Base-by-base conservation (phyloP, 2,888 invertebrate species). In the Auanema freiburgensis region DNA sequence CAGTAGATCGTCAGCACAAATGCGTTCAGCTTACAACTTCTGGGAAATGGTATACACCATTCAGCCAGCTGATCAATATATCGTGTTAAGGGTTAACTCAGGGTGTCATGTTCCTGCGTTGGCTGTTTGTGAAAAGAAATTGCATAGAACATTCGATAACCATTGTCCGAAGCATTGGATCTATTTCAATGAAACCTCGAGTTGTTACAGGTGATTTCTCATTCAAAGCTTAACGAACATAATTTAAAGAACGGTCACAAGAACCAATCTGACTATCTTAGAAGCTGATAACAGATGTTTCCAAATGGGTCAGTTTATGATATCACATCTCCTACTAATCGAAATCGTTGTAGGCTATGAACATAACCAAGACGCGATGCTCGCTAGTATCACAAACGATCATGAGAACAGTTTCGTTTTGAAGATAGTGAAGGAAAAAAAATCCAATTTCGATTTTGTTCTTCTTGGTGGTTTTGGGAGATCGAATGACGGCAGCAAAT, bases 391-490 rank as follows among this genome's bases (percentile, higher is more conserved):
- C 5, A 53, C 50, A 44, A 68, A 57, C 56, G 67, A 66, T 14
- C 61, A 59, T 56, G 78, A 78, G 57, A 78, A 76, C 66, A 59
- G 65, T 33, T 77, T 77, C 58, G 65, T 77, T 24, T 51, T 63
- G 60, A 60, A 70, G n/a, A 49, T 77, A 58, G 75, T 74, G 0
- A 61, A 65, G 44, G 67, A 69, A 14, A 67, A 64, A 41, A 65
- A 69, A 18, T 59, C 67, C 8, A 63, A 60, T 44, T 71, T 71
- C 50, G 72, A 77, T 40, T 71, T 70, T 49, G 66, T 76, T 24
- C 66, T 71, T 44, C 66, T 78, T 1, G 78, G 78, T 2, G 78
- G 71, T 8, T 71, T 72, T 57, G 78, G 78, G n/a, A 65, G 72
- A 50, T 68, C 75, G 2, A 71, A 66, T 42, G 67, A 71, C 57